Evolutionary conservation across 2,797 vertebrate genomes (phyloP).

Genomic region (Gouania willdenowi): DNA sequence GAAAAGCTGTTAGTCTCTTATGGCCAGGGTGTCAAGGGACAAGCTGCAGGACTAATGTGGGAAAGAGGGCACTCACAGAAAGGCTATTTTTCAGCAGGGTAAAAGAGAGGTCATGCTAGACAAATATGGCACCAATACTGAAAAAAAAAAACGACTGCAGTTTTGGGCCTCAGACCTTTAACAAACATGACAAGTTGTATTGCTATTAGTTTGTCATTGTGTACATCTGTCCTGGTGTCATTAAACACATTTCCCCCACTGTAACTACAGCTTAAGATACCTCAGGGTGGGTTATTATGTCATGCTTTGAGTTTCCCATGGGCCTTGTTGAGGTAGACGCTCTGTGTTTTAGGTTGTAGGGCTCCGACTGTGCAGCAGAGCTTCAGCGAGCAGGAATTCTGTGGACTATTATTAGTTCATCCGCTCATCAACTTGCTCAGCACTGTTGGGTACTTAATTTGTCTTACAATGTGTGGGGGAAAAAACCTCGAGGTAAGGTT

Average conservation of each 20-base stretch:
- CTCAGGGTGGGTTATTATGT: conserved; percentile 32
- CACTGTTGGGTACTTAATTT: conserved; percentile 13
- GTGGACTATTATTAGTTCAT: conserved; percentile 42
- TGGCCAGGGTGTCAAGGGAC: conserved; percentile 46
- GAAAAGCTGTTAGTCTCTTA: conserved; percentile 62
- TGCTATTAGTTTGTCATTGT: conserved; percentile 28
- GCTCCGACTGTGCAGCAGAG: conserved; percentile 25
- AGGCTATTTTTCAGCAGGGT: conserved; percentile 53
- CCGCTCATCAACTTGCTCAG: conserved; percentile 12
- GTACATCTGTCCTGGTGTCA: conserved; percentile 37
- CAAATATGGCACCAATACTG: conserved; percentile 56
- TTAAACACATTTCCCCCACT: conserved; percentile 13
- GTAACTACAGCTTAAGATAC: conserved; percentile 28
- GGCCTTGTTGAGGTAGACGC: conserved; percentile 25
- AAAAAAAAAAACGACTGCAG: conserved; percentile 57
- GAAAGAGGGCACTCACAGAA: conserved; percentile 57
- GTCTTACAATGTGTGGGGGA: too few species aligned
- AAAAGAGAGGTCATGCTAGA: conserved; percentile 61
- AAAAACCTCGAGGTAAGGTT: too few species aligned
- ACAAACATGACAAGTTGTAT: conserved; percentile 21
- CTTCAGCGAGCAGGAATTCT: conserved; percentile 13
- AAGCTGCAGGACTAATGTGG: conserved; percentile 67
- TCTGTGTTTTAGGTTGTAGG: conserved; percentile 22
- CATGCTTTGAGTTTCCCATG: conserved; percentile 34
- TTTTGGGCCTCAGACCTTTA: conserved; percentile 23